These are phyloP conservation scores for Bos taurus DNA, from an alignment of 2,113 vertebrate species.

Conservation along the genomic window DNA sequence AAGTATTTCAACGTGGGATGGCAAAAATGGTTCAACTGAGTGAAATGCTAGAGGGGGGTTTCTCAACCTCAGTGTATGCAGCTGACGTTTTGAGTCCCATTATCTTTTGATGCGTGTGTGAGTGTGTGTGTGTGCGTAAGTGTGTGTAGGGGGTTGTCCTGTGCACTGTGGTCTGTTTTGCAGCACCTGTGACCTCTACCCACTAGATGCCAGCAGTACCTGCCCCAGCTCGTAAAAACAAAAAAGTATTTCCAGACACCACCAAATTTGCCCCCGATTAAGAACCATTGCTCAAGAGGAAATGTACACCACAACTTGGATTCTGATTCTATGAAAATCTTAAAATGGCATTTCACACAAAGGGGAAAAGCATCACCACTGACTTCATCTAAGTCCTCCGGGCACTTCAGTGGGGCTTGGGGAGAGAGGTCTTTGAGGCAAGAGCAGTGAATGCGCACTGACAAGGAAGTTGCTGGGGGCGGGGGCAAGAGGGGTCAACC, in stretches of 20 bases:
- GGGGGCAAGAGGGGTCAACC: no score
- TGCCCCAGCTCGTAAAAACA: neutral
- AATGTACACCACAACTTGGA: neutral
- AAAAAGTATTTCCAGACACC: neutral
- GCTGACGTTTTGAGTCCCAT: neutral
- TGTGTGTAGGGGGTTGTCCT: fast-evolving
- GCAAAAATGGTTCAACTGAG: neutral
- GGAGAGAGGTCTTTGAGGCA: neutral
- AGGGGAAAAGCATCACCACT: neutral
- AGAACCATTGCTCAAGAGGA: neutral
- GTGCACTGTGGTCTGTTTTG: neutral
- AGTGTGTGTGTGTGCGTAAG: fast-evolving
- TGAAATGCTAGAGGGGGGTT: neutral
- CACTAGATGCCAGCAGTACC: neutral
- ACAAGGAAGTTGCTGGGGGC: neutral
- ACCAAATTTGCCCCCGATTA: neutral
- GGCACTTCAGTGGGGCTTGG: neutral
- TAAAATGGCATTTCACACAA: neutral
- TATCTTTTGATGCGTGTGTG: fast-evolving
- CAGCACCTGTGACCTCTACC: neutral
- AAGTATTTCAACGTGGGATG: neutral
- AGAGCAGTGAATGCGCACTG: neutral
- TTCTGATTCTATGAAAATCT: neutral
- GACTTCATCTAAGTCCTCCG: neutral
- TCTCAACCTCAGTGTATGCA: neutral